Percentiles rank a stretch among this genome's conserved stretches.
These are phyloP conservation scores for Eurystomus glaucurus DNA, from an alignment of 2,797 vertebrate species.

Conservation along the genomic window DNA sequence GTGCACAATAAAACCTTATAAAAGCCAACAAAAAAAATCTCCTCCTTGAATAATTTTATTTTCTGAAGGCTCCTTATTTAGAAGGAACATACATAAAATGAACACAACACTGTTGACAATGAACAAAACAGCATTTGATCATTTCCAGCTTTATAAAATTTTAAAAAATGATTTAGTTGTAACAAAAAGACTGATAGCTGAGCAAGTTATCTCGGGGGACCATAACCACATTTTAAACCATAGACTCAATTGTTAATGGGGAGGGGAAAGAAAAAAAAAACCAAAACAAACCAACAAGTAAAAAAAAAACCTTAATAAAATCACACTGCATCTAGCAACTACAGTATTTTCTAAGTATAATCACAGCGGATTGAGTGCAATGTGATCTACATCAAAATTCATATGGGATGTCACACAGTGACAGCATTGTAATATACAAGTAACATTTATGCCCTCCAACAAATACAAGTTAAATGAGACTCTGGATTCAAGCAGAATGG, in stretches of 20 bases:
- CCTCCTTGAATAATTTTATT: constrained; percentile 84
- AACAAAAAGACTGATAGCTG: constrained; percentile 81
- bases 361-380: constrained; percentile 85
- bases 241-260: constrained; percentile 75
- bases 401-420: constrained; percentile 93
- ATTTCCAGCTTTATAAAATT: constrained; percentile 83
- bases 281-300: neutral
- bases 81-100: constrained; percentile 85
- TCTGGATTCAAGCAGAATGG: constrained; percentile 85
- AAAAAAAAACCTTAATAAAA: neutral
- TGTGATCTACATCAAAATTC: constrained; percentile 84
- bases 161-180: constrained; percentile 79
- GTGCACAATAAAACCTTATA: constrained; percentile 26
- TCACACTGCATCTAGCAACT: constrained; percentile 83
- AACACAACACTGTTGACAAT: constrained; percentile 83
- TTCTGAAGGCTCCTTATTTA: constrained; percentile 80
- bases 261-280: neutral
- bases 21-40: constrained; percentile 6
- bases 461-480: constrained; percentile 79
- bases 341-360: constrained; percentile 84
- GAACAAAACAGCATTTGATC: constrained; percentile 82
- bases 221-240: constrained; percentile 83
- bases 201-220: constrained; percentile 82
- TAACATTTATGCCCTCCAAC: constrained; percentile 84
- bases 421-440: constrained; percentile 89